Percentiles rank a stretch among this genome's conserved stretches.
phyloP scores from a whole-genome alignment of 2,888 invertebrate genomes.

The Cremastobaeus sp. region DNA sequence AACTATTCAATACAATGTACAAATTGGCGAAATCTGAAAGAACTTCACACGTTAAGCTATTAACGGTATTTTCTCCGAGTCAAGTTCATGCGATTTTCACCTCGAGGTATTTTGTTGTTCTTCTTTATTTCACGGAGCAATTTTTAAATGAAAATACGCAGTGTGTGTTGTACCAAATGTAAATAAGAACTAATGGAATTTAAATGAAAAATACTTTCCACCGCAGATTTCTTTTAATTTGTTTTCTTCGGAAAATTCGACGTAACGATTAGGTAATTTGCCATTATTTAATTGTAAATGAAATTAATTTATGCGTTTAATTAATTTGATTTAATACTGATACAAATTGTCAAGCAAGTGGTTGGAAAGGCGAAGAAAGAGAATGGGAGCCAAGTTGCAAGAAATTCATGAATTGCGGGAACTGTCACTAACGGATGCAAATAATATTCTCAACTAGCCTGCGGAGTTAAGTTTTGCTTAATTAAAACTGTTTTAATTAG shows the following conservation, averaged over 20 bases:
- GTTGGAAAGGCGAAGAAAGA: not conserved
- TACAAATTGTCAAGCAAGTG: conserved; percentile 41
- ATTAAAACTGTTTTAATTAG: conserved; percentile 56
- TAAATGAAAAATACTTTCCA: too few relatives aligned
- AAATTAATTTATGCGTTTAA: conserved; percentile 22
- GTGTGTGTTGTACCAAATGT: too few relatives aligned
- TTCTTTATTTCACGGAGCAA: not conserved
- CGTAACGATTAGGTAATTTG: too few relatives aligned
- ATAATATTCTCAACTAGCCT: conserved; percentile 55
- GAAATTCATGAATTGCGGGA: conserved; percentile 54
- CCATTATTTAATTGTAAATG: conserved; percentile 17
- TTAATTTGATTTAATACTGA: conserved; percentile 24
- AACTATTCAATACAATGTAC: conserved; percentile 44
- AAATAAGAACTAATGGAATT: too few relatives aligned
- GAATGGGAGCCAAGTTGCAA: conserved; percentile 17
- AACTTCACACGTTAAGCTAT: conserved; percentile 8
- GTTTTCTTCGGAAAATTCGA: too few relatives aligned
- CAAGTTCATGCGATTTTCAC: conserved; percentile 1
- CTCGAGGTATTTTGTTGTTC: not conserved
- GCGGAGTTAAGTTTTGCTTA: conserved; percentile 52
- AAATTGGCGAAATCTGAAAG: conserved; percentile 24
- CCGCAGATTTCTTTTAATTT: too few relatives aligned
- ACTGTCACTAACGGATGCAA: conserved; percentile 57
- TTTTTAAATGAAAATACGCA: too few relatives aligned
- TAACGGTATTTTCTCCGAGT: conserved; percentile 18